Evolutionary conservation across 2,113 vertebrate genomes (phyloP).

Genomic region (Amazona vittata): DNA sequence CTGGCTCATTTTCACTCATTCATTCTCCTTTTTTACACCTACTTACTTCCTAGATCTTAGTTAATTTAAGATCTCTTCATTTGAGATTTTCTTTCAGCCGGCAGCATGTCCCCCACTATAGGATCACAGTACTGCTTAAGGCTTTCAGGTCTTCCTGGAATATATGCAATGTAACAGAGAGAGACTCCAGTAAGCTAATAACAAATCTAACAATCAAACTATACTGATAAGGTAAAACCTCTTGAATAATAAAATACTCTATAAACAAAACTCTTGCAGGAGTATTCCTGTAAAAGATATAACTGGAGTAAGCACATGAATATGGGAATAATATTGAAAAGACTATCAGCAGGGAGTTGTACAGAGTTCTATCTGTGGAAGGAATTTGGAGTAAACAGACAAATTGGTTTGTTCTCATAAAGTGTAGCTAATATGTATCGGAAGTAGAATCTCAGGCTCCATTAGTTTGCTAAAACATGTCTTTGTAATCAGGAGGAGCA

Average conservation of each 20-base stretch:
- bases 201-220: not conserved
- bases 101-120: not conserved
- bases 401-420: constrained; percentile 17
- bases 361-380: not conserved
- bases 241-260: not conserved
- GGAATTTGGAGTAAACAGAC: constrained; percentile 13
- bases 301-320: not conserved
- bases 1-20: not conserved
- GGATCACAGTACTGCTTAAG: not conserved
- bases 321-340: not conserved
- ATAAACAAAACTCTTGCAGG: not conserved
- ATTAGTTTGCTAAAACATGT: not conserved
- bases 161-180: not conserved
- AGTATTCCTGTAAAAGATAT: not conserved
- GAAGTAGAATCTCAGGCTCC: constrained; percentile 10
- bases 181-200: not conserved
- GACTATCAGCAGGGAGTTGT: not conserved
- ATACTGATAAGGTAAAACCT: not conserved
- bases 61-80: not conserved
- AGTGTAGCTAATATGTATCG: constrained; percentile 28
- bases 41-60: not conserved
- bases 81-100: not conserved
- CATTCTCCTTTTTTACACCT: not conserved
- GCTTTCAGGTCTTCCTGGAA: not conserved
- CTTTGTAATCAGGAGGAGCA: not conserved